Base-by-base conservation (phyloP, 2,113 vertebrate species). In the Gnathonemus longibarbis region DNA sequence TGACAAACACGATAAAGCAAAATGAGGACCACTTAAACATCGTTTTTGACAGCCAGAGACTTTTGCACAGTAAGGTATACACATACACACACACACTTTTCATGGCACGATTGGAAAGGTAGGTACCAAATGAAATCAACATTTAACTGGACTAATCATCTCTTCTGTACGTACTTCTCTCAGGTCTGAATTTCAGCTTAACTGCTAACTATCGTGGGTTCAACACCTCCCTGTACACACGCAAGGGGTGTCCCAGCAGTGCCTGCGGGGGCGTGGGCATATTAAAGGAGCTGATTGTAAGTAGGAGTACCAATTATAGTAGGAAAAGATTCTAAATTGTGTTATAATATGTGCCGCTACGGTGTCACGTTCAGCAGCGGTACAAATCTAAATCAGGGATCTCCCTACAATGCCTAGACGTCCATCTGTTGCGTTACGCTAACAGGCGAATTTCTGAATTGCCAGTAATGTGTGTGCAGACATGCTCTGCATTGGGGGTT, bases 201-300 rank as follows among this genome's bases (percentile, higher is more conserved):
- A 94, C 92, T 0, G 96, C 96, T 2, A 92, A 45, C 7, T 98
- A 96, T 74, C 88, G 95, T 19, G 90, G 87, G 6, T 97, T 97
- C 27, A 89, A 93, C 17, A 95, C 95, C 4, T 87, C 92, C 0
- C 88, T 96, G 5, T 98, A 97, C 89, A 91, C 89, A 27, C 91
- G 93, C 2, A 93, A 49, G 83, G 97, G 96, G 90, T 99, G 98
- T 92, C 31, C 27, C 31, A 97, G 96, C 66, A 99, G 95, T 90
- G 92, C 94, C 2, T 99, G 98, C 93, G 98, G 97, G 93, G 98
- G 97, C 49, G 95, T 98, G 66, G 94, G 96, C 53, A 94, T 96
- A 35, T 92, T 99, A 19, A 97, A 93, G 52, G 48, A 45, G 1
- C 95, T 99, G 7, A 83, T 90, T 21, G 98, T 99, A 90, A 97